Evolutionary conservation across 1,140 invertebrate species (phyloP).

Genomic region (Capitella teleta): DNA sequence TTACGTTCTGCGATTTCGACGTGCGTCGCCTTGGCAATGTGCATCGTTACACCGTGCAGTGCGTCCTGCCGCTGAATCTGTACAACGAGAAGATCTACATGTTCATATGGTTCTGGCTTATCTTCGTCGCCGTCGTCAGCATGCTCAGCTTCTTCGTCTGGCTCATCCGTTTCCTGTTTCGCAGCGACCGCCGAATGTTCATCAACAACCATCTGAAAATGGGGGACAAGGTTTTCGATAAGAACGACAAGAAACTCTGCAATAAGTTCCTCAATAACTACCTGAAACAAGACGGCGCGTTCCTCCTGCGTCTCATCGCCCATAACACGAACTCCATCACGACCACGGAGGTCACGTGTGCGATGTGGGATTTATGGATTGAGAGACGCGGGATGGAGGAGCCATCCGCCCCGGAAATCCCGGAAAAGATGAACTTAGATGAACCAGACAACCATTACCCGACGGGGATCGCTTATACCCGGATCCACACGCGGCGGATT

Average conservation of each 20-base stretch:
- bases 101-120: slow-evolving; percentile 35
- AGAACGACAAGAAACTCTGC: not conserved
- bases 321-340: slow-evolving; percentile 36
- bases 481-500: no score
- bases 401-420: not conserved
- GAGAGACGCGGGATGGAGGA: not conserved
- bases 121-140: slow-evolving; percentile 18
- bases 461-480: no score
- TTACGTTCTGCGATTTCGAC: slow-evolving; percentile 49
- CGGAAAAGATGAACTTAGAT: no score
- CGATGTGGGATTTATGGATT: slow-evolving; percentile 10
- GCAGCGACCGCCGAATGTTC: slow-evolving; percentile 12
- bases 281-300: slow-evolving; percentile 15
- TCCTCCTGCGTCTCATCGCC: slow-evolving; percentile 16
- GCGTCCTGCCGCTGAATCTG: slow-evolving; percentile 21
- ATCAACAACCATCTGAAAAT: slow-evolving; percentile 10
- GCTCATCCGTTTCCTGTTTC: slow-evolving; percentile 20
- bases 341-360: slow-evolving; percentile 17
- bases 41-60: slow-evolving; percentile 28
- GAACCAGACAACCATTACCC: no score
- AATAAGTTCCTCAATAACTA: slow-evolving; percentile 11
- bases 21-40: slow-evolving; percentile 44
- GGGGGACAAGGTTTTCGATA: not conserved
- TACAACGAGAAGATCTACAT: slow-evolving; percentile 40
- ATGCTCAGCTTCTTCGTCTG: slow-evolving; percentile 9